These are phyloP conservation scores for Therioaphis trifolii DNA, from an alignment of 2,888 invertebrate species.

Conservation along the genomic window DNA sequence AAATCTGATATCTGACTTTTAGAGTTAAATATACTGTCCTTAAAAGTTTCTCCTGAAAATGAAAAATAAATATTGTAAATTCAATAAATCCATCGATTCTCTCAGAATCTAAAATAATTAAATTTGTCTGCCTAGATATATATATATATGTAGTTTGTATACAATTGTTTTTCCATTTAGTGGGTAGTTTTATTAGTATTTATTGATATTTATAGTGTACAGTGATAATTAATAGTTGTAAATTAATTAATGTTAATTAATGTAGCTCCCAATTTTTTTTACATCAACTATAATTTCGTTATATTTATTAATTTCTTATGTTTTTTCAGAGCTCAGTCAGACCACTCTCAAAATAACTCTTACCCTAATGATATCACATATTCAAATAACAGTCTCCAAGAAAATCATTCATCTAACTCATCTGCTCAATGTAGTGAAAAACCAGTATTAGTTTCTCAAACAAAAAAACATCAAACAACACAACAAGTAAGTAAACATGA, in stretches of 20 bases:
- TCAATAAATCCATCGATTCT: too few species aligned
- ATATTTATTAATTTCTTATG: neutral
- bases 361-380: slow-evolving; percentile 68
- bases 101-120: too few species aligned
- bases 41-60: too few species aligned
- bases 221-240: neutral
- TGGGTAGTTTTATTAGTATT: neutral
- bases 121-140: too few species aligned
- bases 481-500: slow-evolving; percentile 71
- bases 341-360: slow-evolving; percentile 69
- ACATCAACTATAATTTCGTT: too few species aligned
- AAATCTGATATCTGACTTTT: too few species aligned
- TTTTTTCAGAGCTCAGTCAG: slow-evolving; percentile 68
- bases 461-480: slow-evolving; percentile 77
- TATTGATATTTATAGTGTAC: neutral
- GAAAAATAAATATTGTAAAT: too few species aligned
- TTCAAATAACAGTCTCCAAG: slow-evolving; percentile 74
- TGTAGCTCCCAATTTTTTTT: too few species aligned
- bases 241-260: neutral
- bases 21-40: too few species aligned
- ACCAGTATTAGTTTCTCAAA: slow-evolving; percentile 73
- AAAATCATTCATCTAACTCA: slow-evolving; percentile 75
- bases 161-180: neutral
- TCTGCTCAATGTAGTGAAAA: slow-evolving; percentile 70
- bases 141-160: too few species aligned